A percentile compares a stretch with the other conserved stretches of the same genome.
phyloP scores from a whole-genome alignment of 2,888 invertebrate species.

The Drosophila longiperda region DNA sequence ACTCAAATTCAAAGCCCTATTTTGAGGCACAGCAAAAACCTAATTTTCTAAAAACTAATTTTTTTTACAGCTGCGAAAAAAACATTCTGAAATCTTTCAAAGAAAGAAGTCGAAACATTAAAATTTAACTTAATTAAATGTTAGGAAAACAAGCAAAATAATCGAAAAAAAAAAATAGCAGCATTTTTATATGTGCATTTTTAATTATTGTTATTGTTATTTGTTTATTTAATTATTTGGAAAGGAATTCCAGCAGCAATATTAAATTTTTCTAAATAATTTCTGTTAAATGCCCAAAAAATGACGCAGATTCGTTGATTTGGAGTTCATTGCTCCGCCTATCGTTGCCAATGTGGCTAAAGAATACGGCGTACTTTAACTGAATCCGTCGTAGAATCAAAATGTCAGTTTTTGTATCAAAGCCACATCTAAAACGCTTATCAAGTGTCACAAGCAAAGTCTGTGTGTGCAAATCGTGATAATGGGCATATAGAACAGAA shows the following conservation, averaged over 20 bases:
- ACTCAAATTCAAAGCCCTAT: background rate
- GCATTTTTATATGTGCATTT: background rate
- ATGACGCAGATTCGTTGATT: background rate
- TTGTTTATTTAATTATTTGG: background rate
- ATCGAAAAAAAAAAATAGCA: background rate
- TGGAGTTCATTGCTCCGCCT: slow-evolving; percentile 39
- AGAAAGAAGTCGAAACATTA: no score
- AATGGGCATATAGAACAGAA: background rate
- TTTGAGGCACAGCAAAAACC: background rate
- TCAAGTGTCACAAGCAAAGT: slow-evolving; percentile 34
- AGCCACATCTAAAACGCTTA: slow-evolving; percentile 17
- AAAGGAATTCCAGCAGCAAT: background rate
- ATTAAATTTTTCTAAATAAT: background rate
- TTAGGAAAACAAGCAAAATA: background rate
- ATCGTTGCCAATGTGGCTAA: slow-evolving; percentile 10
- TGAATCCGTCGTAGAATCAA: slow-evolving; percentile 8
- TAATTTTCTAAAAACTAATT: background rate
- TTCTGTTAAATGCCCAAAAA: background rate
- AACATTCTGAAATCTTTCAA: background rate
- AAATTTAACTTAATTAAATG: background rate
- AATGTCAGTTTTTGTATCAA: background rate
- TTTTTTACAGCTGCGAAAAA: background rate
- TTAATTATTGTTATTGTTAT: background rate
- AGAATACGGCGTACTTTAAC: slow-evolving; percentile 10
- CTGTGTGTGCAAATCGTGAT: slow-evolving; percentile 31